Conservation (phyloP, 2,113 vertebrate species). For the Oreochromis tanganicae region DNA sequence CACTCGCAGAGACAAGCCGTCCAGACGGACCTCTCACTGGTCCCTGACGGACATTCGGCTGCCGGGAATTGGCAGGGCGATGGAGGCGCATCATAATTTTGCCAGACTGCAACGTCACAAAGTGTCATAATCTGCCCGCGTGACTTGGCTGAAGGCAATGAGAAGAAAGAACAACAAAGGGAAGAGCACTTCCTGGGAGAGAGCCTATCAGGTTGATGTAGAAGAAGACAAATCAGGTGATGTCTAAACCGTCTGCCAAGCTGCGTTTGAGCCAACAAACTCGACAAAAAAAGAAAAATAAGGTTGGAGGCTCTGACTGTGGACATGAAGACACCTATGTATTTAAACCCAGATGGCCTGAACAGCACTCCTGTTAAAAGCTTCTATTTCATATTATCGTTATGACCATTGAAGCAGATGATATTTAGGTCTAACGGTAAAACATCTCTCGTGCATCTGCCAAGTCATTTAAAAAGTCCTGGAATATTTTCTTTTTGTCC, state of each 20-base stretch:
- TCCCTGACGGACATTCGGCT: constrained; percentile 78
- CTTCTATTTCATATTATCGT: neutral
- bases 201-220: constrained; percentile 79
- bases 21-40: constrained; percentile 54
- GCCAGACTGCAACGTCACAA: constrained; percentile 89
- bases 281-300: neutral
- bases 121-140: constrained; percentile 91
- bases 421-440: neutral
- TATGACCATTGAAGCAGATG: neutral
- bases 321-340: neutral
- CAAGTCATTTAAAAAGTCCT: neutral
- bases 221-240: constrained; percentile 68
- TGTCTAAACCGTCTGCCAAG: neutral
- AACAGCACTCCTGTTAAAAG: neutral
- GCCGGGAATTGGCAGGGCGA: constrained; percentile 83
- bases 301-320: neutral
- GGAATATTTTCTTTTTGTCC: neutral
- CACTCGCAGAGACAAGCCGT: constrained; percentile 27
- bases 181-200: constrained; percentile 74
- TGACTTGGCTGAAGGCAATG: constrained; percentile 63
- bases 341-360: neutral
- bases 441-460: neutral
- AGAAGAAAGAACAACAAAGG: constrained; percentile 41
- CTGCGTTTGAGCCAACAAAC: neutral
- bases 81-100: constrained; percentile 85